These are phyloP conservation scores for Falco punctatus DNA, from an alignment of 2,113 vertebrate genomes.

Conservation along the genomic window DNA sequence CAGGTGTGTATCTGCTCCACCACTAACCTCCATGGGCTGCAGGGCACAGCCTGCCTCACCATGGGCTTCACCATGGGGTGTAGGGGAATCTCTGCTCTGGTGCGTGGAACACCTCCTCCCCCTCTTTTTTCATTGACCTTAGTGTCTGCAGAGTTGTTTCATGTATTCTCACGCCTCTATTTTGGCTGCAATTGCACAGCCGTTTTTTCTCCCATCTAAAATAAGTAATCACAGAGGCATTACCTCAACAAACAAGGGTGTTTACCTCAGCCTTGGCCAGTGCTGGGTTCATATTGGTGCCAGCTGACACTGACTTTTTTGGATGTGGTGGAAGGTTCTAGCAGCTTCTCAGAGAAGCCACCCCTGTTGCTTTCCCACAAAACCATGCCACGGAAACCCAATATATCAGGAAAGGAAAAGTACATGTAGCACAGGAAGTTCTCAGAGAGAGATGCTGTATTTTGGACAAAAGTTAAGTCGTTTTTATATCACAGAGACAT, in stretches of 20 bases:
- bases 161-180: not conserved
- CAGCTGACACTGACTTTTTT: rapidly evolving
- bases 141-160: not conserved
- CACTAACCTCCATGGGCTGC: no score
- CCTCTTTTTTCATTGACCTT: no score
- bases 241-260: not conserved
- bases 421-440: not conserved
- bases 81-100: no score
- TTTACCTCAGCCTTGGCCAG: not conserved
- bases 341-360: not conserved
- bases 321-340: not conserved
- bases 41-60: no score
- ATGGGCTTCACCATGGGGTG: no score
- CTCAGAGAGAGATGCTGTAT: not conserved
- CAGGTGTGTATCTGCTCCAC: no score
- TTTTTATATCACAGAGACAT: not conserved
- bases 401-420: not conserved
- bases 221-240: not conserved
- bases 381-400: not conserved
- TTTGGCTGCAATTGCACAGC: no score
- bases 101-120: no score
- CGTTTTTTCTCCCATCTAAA: not conserved
- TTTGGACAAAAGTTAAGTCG: not conserved
- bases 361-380: rapidly evolving
- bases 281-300: rapidly evolving